Percentiles rank a stretch among this genome's conserved stretches.
phyloP scores from a whole-genome alignment of 2,113 vertebrate genomes.

The Thryonomys swinderianus region DNA sequence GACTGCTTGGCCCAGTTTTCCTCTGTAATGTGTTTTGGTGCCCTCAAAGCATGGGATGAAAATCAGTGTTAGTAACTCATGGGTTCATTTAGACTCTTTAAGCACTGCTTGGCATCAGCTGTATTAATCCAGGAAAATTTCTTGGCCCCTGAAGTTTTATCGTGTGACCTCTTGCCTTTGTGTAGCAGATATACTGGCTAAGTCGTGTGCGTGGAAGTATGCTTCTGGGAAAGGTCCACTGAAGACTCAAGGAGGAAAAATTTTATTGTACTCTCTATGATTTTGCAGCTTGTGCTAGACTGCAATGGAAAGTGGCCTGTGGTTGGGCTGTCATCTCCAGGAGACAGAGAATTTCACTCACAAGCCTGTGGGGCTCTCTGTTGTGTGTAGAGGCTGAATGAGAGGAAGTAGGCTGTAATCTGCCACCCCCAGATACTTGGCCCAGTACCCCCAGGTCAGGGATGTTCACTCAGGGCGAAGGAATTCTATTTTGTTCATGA shows the following conservation, averaged over 20 bases:
- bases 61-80: not conserved
- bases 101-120: not conserved
- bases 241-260: not conserved
- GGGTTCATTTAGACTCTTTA: not conserved
- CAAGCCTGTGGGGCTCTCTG: not conserved
- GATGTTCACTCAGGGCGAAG: not conserved
- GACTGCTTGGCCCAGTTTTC: accelerated
- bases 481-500: constrained; percentile 1
- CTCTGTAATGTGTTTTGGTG: not conserved
- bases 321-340: not conserved
- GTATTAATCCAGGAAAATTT: not conserved
- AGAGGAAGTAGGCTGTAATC: not conserved
- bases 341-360: not conserved
- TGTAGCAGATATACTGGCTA: not conserved
- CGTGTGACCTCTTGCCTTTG: not conserved
- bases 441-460: not conserved
- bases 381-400: not conserved
- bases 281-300: not conserved
- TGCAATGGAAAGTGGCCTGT: not conserved
- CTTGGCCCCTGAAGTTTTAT: constrained; percentile 11
- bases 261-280: not conserved
- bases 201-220: not conserved
- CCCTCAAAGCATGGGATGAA: not conserved
- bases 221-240: constrained; percentile 4
- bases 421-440: not conserved